Evolutionary conservation across 1,140 invertebrate genomes (phyloP), one percentile per base, ranked within the genome.

Genomic region (Drosophila eugracilis): DNA sequence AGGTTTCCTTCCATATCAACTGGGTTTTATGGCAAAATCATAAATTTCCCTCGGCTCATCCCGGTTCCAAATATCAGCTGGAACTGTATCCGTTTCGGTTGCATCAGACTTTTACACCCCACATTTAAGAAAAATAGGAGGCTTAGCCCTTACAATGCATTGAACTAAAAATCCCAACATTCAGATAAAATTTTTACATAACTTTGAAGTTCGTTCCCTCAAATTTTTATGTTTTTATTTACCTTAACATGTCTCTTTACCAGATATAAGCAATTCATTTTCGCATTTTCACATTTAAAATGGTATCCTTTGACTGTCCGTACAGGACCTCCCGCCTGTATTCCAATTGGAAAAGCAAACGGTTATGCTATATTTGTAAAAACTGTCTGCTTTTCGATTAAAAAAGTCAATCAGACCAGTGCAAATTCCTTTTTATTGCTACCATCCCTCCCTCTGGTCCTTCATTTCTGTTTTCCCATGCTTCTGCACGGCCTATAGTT

Each of bases 321-420:
- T 42, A 24, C 9, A 22, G 12, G 54, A 42, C 28, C 53, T 4
- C 5, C 30, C 48, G 55, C 69, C 69, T 39, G 48, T 48, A 17
- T 21, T 30, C 22, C 45, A 67, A 34, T 66, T 67, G 36, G 22
- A 44, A 42, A 52, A 36, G 28, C 65, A 67, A 67, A 72, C 47
- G 76, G 81, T 86, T 86, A 85, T 85, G 83, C 83, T n/a, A 86
- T 86, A 86, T 86, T 86, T 86, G 88, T 86, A 86, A 86, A 86
- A 86, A 88, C 78, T 88, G 81, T 86, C 81, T 86, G 75, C 78
- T 78, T n/a, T n/a, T 83, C 81, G 81, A 86, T 86, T 86, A 86
- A 86, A 86, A 86, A 86, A 86, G 81, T 83, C 81, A 86, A 86
- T 86, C 83, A 78, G 74, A 80, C 83, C 81, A 86, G 86, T 85